Base-by-base conservation (phyloP, 2,888 invertebrate genomes). In the Andrena bicolor region DNA sequence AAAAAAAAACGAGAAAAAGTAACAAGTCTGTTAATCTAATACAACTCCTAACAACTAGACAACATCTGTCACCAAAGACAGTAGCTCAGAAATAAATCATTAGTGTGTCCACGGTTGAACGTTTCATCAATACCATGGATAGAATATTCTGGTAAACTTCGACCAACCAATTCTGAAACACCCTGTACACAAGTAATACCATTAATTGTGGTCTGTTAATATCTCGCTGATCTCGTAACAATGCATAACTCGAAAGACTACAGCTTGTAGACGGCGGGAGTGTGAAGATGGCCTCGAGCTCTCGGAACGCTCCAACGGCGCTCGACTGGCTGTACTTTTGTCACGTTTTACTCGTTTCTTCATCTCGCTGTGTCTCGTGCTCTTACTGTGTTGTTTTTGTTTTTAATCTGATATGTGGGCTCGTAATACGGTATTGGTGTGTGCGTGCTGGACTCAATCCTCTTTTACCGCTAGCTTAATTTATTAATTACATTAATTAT, bases 371-470 rank as follows among this genome's bases (percentile, higher is more conserved):
- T 82, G 66, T 83, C 72, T 77, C 69, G 80, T 82, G 58, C 53
- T 63, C 13, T 63, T 69, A 23, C 23, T 56, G 56, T 56, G 20
- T 56, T 20, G 23, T 56, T 60, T 20, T 72, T 82, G 85, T 83
- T 80, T 76, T 79, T 70, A 75, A 82, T 82, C 49, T 53, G 77
- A 77, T 77, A 84, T 87, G 87, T 76, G 90, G 91, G 90, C 90
- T 91, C 90, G 88, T 89, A 89, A 81, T 72, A 66, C 85, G 91
- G 88, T 88, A 88, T 83, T 85, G 85, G 86, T 87, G 91, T 90
- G 88, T 90, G 88, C 84, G 88, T 88, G 86, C 85, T 90, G 91
- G 91, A 92, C 90, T 91, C 91, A 77, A 73, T 77, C 86, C 64
- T 84, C 83, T 85, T 80, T 84, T 82, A 74, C 75, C 76, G 60